Evolutionary conservation across 2,888 invertebrate species (phyloP).

Genomic region (Caenorhabditis afra): DNA sequence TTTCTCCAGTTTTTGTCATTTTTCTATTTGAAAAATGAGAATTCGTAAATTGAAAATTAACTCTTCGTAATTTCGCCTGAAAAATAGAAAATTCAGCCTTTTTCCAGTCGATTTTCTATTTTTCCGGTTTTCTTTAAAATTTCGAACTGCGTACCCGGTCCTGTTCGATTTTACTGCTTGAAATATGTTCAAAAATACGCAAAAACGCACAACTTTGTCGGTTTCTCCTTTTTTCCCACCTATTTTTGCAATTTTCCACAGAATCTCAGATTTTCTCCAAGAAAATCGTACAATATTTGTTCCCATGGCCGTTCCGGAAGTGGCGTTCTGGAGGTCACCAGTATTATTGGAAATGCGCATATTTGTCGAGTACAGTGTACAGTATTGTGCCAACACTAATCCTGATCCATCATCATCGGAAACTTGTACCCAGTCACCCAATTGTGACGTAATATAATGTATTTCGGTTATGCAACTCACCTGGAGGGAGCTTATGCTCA

Average conservation of each 20-base stretch:
- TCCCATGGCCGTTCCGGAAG: background rate
- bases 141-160: too few relatives aligned
- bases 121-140: too few relatives aligned
- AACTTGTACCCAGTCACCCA: constrained; percentile 11
- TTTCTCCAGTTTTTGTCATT: background rate
- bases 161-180: too few relatives aligned
- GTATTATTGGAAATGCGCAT: background rate
- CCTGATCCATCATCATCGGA: constrained; percentile 5
- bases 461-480: constrained; percentile 28
- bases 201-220: too few relatives aligned
- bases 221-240: too few relatives aligned
- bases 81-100: too few relatives aligned
- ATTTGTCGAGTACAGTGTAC: constrained; percentile 35
- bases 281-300: background rate
- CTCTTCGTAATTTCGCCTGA: too few relatives aligned
- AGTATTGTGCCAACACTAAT: constrained; percentile 46
- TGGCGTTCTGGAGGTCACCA: constrained; percentile 4
- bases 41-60: too few relatives aligned
- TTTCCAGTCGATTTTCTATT: too few relatives aligned
- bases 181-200: too few relatives aligned
- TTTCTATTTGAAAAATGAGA: too few relatives aligned
- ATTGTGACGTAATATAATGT: constrained; percentile 46
- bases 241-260: too few relatives aligned
- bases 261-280: background rate
- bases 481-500: constrained; percentile 7